Base-by-base conservation (phyloP, 1,140 invertebrate genomes). In the Rhizoglyphus robini region DNA sequence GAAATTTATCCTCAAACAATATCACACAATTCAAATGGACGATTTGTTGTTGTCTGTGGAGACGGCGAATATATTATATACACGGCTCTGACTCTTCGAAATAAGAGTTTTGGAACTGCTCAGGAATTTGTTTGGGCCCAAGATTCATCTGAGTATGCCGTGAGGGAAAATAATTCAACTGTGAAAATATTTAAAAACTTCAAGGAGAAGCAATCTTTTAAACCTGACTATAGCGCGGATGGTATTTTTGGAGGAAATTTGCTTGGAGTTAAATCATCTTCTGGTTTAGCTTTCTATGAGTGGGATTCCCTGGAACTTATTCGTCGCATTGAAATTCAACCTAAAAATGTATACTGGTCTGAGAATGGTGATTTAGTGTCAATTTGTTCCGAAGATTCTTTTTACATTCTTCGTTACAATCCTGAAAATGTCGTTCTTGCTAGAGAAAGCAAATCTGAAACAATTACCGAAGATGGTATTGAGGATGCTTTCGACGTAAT, bases 41-140 rank as follows among this genome's bases (percentile, higher is more conserved):
- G 83, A 54, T 99, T 99, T 79, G 87, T 99, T 1, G 96, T 97
- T 3, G 95, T 99, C 8, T 99, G 96, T 77, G 96, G 96, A 11
- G 96, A 99, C 78, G 96, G 96, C 0, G 96, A 99, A 75, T 99
- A 97, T 75, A 99, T 99, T 18, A 97, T 99, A 70, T 99, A 99
- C 76, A 99, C 96, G 0, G 92, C 96, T 0, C 96, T 99, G 91
- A 95, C 94, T 0, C 78, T 99, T 36, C 82, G 96, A 49, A 99
- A 99, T 75, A 99, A 99, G 76, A 92, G 92, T 13, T 99, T 98
- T 76, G 96, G 96, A 3, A 87, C 90, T 4, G 96, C 94, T 0
- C 89, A 96, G 66, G 96, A 99, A 76, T 99, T 99, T 78, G 95
- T 97, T 0, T 99, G 96, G 96, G 92, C 92, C 0, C 82, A 88